phyloP scores from a whole-genome alignment of 1,140 invertebrate species.

The Drosophila chauvacae region DNA sequence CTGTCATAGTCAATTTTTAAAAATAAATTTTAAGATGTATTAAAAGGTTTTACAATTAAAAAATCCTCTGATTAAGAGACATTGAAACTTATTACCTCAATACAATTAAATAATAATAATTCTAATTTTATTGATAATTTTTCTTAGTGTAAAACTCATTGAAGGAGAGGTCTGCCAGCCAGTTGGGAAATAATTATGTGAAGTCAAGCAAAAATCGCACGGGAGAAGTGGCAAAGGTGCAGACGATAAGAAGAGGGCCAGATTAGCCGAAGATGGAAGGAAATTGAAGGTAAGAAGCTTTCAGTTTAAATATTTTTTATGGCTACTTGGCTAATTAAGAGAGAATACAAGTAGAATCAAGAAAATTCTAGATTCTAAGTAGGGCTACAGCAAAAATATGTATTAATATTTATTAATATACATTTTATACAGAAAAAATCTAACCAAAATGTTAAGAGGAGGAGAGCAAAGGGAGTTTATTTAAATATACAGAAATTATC shows the following conservation, averaged over 20 bases:
- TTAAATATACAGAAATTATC: too few species aligned
- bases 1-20: too few species aligned
- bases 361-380: conserved; percentile 8
- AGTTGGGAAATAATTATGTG: conserved; percentile 69
- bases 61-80: too few species aligned
- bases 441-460: neutral
- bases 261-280: conserved; percentile 9
- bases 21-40: too few species aligned
- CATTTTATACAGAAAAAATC: neutral
- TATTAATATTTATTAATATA: neutral
- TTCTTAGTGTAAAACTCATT: conserved; percentile 17
- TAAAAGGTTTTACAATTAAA: neutral
- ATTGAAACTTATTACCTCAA: too few species aligned
- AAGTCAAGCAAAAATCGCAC: conserved; percentile 58
- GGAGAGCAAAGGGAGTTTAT: too few species aligned
- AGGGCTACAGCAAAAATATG: neutral
- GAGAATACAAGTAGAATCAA: conserved; percentile 1
- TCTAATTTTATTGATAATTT: neutral
- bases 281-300: conserved; percentile 41
- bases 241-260: conserved; percentile 41
- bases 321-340: conserved; percentile 38
- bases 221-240: conserved; percentile 18
- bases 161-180: conserved; percentile 33
- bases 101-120: too few species aligned
- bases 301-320: conserved; percentile 37